phyloP scores from a whole-genome alignment of 92 coral and sea anemone species.

The Montipora capitata region DNA sequence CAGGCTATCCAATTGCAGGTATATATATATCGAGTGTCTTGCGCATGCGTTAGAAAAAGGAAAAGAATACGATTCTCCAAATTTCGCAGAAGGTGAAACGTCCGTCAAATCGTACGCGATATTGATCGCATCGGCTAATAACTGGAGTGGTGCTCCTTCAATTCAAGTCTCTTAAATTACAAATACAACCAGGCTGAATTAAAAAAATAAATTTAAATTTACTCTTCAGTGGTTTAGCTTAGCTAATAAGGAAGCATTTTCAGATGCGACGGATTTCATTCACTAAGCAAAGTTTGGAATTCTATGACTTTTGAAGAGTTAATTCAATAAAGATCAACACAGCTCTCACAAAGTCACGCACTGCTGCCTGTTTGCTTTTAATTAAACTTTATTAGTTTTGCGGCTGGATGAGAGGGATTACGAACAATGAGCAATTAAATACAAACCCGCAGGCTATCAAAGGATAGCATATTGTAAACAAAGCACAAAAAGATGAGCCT shows the following conservation, averaged over 20 bases:
- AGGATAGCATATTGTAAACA: conserved; percentile 83
- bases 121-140: no score
- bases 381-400: conserved; percentile 61
- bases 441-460: conserved; percentile 76
- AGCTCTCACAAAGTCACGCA: conserved; percentile 13
- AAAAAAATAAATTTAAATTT: no score
- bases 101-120: neutral
- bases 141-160: neutral
- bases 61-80: neutral
- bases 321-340: no score
- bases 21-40: neutral
- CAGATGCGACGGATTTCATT: no score
- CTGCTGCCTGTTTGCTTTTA: conserved; percentile 37
- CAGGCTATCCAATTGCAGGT: no score
- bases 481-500: conserved; percentile 73
- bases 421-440: conserved; percentile 88
- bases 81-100: neutral
- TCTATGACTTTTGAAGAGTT: no score
- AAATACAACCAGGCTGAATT: no score
- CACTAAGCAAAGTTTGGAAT: no score
- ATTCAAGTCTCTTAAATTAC: neutral
- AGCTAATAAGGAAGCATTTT: no score
- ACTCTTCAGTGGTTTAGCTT: no score
- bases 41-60: neutral
- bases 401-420: conserved; percentile 80